Percentiles rank a stretch among this genome's conserved stretches.
These are phyloP conservation scores for Salvelinus namaycush DNA, from an alignment of 2,113 vertebrate genomes.

Conservation along the genomic window DNA sequence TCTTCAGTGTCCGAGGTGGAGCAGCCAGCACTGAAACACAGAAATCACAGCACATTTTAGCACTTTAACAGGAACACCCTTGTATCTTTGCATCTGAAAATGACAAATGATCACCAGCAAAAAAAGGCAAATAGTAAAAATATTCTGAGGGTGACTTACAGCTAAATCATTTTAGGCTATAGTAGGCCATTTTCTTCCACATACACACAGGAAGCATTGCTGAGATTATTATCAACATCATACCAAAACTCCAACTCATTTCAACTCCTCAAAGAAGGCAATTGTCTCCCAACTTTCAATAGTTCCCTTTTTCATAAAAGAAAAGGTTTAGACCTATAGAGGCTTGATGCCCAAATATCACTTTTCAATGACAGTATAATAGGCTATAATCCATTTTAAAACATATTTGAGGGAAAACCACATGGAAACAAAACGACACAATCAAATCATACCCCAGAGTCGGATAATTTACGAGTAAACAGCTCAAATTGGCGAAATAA, in stretches of 20 bases:
- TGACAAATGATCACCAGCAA: not conserved
- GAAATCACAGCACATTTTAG: not conserved
- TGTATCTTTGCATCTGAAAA: not conserved
- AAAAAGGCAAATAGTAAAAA: not conserved
- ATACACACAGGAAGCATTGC: not conserved
- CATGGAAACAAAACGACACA: slow-evolving; percentile 59
- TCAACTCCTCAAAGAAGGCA: not conserved
- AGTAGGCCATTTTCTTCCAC: not conserved
- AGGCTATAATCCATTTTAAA: slow-evolving; percentile 48
- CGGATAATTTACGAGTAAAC: slow-evolving; percentile 30
- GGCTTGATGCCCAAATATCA: slow-evolving; percentile 7
- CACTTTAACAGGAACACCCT: not conserved
- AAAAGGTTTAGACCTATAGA: not conserved
- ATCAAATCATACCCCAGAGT: slow-evolving; percentile 40
- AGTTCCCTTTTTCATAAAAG: not conserved
- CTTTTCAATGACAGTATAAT: slow-evolving; percentile 35
- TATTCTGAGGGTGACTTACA: not conserved
- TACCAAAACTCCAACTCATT: not conserved
- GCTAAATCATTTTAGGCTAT: not conserved
- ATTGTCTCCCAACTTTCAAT: not conserved
- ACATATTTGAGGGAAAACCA: slow-evolving; percentile 51
- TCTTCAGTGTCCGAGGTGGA: not conserved
- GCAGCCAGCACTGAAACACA: not conserved
- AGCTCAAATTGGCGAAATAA: slow-evolving; percentile 8
- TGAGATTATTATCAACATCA: not conserved